Evolutionary conservation across 2,888 invertebrate genomes (phyloP).

Genomic region (Cephus rjabovi): DNA sequence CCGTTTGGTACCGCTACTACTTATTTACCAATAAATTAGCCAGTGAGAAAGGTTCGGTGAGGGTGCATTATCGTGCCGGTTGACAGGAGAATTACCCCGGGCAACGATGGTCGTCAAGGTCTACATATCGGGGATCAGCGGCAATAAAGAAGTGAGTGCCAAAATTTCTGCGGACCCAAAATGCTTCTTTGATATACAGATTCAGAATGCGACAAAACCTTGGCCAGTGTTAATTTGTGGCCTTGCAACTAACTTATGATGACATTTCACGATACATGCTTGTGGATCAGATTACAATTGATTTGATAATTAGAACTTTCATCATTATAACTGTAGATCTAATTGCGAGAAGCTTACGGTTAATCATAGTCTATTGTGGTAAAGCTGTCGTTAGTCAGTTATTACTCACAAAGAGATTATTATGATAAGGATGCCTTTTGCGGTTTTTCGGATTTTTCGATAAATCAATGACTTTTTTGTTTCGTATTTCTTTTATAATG

Average conservation of each 20-base stretch:
- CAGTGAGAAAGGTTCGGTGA: not conserved
- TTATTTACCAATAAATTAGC: constrained; percentile 16
- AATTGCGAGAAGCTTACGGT: not conserved
- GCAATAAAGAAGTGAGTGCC: constrained; percentile 89
- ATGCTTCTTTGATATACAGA: constrained; percentile 12
- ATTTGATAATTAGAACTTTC: not conserved
- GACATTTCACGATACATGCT: constrained; percentile 37
- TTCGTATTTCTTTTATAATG: not conserved
- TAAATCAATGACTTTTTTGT: too few relatives aligned
- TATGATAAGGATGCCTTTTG: not conserved
- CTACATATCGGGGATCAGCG: constrained; percentile 92
- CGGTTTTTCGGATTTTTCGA: not conserved
- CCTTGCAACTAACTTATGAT: constrained; percentile 26
- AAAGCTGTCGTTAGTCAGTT: not conserved
- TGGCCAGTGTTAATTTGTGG: constrained; percentile 18
- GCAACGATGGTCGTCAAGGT: constrained; percentile 87
- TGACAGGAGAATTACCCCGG: constrained; percentile 4
- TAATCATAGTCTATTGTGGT: not conserved
- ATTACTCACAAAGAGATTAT: not conserved
- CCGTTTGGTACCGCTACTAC: constrained; percentile 13
- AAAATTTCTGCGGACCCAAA: not conserved
- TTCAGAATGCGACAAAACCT: constrained; percentile 13
- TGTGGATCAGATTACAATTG: constrained; percentile 30
- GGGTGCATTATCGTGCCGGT: constrained; percentile 1
- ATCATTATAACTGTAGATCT: not conserved